Conservation (phyloP, 2,888 invertebrate genomes). For the Pyrrhosoma nymphula region DNA sequence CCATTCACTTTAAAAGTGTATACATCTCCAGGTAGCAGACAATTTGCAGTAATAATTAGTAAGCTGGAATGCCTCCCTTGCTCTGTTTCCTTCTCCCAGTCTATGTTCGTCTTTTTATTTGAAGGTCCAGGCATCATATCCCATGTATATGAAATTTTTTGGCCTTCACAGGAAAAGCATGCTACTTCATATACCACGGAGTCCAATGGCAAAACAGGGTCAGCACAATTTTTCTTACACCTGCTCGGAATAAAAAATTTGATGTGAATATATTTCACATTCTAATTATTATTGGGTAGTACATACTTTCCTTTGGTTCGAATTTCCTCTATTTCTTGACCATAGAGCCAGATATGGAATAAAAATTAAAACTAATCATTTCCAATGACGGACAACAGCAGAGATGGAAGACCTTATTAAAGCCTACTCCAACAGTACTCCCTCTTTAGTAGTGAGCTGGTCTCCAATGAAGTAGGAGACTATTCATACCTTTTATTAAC, state of each 20-base stretch:
- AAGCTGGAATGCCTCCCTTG: not conserved
- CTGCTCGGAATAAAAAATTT: not conserved
- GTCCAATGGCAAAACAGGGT: not conserved
- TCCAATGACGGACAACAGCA: too few species aligned
- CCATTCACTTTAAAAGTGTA: slow-evolving; percentile 28
- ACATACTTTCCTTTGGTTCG: too few species aligned
- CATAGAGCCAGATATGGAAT: too few species aligned
- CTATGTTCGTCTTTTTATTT: slow-evolving; percentile 1
- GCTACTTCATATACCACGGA: not conserved
- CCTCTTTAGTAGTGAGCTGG: too few species aligned
- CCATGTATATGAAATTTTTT: slow-evolving; percentile 3
- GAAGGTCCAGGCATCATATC: slow-evolving; percentile 23
- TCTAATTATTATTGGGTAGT: too few species aligned
- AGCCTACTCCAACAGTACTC: too few species aligned
- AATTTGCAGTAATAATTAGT: not conserved
- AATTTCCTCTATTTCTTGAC: too few species aligned
- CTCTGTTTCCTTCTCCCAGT: slow-evolving; percentile 26
- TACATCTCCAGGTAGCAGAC: slow-evolving; percentile 13
- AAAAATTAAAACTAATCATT: too few species aligned
- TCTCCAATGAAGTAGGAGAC: too few species aligned
- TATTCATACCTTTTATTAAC: too few species aligned
- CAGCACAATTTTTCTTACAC: slow-evolving; percentile 40
- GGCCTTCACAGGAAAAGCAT: not conserved
- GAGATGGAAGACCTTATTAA: too few species aligned
- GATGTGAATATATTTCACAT: too few species aligned